Conservation (phyloP, 2,113 vertebrate species). For the Megalops atlanticus region DNA sequence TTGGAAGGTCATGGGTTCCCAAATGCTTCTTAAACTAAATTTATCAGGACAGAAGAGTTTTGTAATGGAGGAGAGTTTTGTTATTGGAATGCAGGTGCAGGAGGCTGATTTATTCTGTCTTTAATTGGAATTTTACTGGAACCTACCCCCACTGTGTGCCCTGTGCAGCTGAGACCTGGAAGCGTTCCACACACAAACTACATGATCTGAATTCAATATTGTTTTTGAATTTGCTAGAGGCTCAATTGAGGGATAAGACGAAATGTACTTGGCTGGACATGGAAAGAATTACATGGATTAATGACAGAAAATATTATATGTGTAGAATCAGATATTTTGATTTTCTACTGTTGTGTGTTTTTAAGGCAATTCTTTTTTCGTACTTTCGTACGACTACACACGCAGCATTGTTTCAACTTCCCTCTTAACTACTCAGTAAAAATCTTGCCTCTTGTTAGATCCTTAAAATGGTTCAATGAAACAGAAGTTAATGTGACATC, state of each 20-base stretch:
- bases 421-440: neutral
- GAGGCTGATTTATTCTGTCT: constrained; percentile 1
- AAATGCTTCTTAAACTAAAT: neutral
- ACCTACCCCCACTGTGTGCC: neutral
- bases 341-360: neutral
- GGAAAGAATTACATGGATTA: constrained; percentile 9
- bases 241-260: constrained; percentile 48
- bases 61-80: neutral
- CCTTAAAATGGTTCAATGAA: neutral
- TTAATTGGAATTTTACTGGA: constrained; percentile 16
- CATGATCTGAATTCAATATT: constrained; percentile 7
- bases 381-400: neutral
- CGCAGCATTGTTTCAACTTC: neutral
- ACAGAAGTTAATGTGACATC: neutral
- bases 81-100: constrained; percentile 6
- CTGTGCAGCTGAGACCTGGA: constrained; percentile 8
- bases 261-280: constrained; percentile 37
- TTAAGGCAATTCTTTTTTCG: neutral
- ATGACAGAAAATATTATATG: neutral
- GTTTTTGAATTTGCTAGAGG: constrained; percentile 29
- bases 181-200: constrained; percentile 33
- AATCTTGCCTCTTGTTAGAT: neutral
- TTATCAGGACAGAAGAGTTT: neutral
- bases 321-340: neutral
- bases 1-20: neutral